phyloP scores from a whole-genome alignment of 37 sponge, comb jelly and placozoan species.

The Chondrilla cf. caribensis region DNA sequence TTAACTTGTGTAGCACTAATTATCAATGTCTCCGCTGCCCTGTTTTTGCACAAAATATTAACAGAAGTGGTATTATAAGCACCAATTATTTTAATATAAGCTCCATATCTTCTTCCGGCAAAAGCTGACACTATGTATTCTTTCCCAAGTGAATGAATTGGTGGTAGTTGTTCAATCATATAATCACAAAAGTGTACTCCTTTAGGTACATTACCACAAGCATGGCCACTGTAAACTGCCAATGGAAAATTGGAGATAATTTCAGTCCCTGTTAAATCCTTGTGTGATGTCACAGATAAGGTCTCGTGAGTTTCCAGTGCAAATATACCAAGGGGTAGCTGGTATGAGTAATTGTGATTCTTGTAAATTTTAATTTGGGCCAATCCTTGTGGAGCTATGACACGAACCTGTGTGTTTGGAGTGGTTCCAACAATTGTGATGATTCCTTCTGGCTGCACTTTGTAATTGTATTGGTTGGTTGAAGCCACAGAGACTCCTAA shows the following conservation, averaged over 20 bases:
- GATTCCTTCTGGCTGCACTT: too few relatives aligned
- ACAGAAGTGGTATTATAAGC: background rate
- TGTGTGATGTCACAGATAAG: background rate
- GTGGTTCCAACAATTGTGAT: too few relatives aligned
- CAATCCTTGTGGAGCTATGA: too few relatives aligned
- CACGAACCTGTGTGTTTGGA: too few relatives aligned
- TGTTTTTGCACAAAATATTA: background rate
- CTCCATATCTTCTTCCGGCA: background rate
- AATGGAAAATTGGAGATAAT: background rate
- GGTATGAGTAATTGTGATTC: too few relatives aligned
- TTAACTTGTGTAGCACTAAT: background rate
- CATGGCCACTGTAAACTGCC: slow-evolving; percentile 26
- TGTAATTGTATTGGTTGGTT: too few relatives aligned
- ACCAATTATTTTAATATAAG: background rate
- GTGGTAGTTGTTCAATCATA: slow-evolving; percentile 53
- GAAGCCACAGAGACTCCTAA: too few relatives aligned
- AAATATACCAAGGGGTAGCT: background rate
- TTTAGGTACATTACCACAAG: slow-evolving; percentile 38
- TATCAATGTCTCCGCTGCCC: background rate
- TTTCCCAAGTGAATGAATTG: slow-evolving; percentile 16
- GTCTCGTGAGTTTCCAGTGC: background rate
- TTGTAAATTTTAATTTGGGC: too few relatives aligned
- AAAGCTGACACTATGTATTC: background rate
- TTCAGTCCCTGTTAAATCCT: background rate
- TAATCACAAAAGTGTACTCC: slow-evolving; percentile 36